phyloP scores from a whole-genome alignment of 2,797 vertebrate species.

The Bryconaethiops microstoma region DNA sequence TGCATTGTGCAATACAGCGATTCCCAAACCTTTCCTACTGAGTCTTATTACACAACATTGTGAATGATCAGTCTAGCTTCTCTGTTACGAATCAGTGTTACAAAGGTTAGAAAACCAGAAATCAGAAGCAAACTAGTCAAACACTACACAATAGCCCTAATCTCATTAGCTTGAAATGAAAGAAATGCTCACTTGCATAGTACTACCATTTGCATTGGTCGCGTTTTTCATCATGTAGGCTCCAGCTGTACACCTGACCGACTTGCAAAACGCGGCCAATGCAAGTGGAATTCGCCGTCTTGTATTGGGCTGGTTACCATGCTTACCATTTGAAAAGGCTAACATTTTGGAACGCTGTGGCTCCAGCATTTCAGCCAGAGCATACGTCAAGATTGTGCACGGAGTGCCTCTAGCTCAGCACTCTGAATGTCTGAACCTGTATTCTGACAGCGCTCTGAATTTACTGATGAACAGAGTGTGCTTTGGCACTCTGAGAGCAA shows the following conservation, averaged over 20 bases:
- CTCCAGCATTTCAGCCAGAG: slow-evolving; percentile 23
- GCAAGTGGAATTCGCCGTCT: slow-evolving; percentile 5
- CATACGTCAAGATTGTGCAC: slow-evolving; percentile 15
- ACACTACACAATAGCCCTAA: not conserved
- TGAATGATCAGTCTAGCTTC: not conserved
- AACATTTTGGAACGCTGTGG: slow-evolving; percentile 21
- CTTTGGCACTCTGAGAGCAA: slow-evolving; percentile 11
- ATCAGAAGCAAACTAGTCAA: not conserved
- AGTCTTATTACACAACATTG: not conserved
- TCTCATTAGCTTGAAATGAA: not conserved
- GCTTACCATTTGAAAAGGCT: slow-evolving; percentile 19
- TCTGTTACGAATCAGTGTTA: not conserved
- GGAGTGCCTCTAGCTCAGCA: slow-evolving; percentile 3
- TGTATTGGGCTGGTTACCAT: slow-evolving; percentile 26
- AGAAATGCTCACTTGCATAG: not conserved
- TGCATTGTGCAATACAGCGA: not conserved
- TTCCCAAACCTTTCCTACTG: not conserved
- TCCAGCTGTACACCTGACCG: not conserved
- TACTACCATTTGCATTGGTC: too few species aligned
- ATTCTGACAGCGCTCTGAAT: slow-evolving; percentile 23
- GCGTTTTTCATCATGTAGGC: not conserved
- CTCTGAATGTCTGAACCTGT: slow-evolving; percentile 32
- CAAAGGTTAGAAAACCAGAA: not conserved
- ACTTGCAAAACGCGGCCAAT: not conserved
- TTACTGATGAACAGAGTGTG: slow-evolving; percentile 20